These are phyloP conservation scores for Channa argus DNA, from an alignment of 2,113 vertebrate species.

Conservation along the genomic window DNA sequence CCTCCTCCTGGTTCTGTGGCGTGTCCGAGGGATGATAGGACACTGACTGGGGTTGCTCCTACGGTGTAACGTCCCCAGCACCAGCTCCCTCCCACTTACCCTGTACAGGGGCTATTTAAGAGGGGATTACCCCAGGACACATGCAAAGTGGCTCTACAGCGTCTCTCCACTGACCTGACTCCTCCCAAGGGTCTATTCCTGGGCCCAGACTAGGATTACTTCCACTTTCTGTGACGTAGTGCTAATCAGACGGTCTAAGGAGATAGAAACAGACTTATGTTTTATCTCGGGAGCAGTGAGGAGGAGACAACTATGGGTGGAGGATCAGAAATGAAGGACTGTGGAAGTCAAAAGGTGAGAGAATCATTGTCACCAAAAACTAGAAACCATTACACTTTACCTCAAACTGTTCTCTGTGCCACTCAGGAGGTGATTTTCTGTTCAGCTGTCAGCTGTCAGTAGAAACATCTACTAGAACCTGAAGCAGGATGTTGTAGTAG, in stretches of 20 bases:
- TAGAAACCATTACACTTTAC: not conserved
- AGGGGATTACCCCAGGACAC: conserved; percentile 78
- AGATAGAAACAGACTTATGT: conserved; percentile 80
- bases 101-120: conserved; percentile 74
- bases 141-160: conserved; percentile 48
- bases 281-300: conserved; percentile 77
- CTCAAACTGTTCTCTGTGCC: not conserved
- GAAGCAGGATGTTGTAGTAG: conserved; percentile 1
- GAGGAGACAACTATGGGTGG: conserved; percentile 11
- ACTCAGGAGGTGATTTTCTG: not conserved
- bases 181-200: conserved; percentile 79
- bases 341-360: not conserved
- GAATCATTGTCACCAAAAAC: not conserved
- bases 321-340: conserved; percentile 47
- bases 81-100: conserved; percentile 39
- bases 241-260: conserved; percentile 82
- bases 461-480: conserved; percentile 17
- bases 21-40: conserved; percentile 51
- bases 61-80: conserved; percentile 41
- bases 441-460: conserved; percentile 1
- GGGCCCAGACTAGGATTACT: conserved; percentile 77
- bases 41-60: conserved; percentile 54
- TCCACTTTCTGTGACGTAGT: conserved; percentile 74
- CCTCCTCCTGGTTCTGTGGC: conserved; percentile 32
- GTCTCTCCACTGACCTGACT: conserved; percentile 50